Conservation (phyloP, 1,140 invertebrate species). For the Dinothrombium tinctorium region DNA sequence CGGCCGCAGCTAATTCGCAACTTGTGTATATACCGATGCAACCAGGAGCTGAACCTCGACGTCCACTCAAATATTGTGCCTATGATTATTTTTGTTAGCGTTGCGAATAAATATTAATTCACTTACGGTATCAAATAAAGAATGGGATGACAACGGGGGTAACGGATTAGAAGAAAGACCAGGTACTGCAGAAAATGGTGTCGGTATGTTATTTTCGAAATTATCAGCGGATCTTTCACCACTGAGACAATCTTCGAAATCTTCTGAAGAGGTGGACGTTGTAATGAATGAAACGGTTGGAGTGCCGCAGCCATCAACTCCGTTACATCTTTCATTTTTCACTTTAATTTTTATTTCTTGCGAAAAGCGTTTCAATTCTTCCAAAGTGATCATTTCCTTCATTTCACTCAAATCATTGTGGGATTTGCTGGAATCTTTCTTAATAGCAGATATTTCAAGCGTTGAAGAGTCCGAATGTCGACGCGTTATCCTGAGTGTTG, state of each 20-base stretch:
- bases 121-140: background rate
- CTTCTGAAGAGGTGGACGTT: no score
- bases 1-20: slow-evolving; percentile 3
- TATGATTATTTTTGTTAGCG: no score
- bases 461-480: slow-evolving; percentile 6
- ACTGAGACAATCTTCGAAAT: no score
- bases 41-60: slow-evolving; percentile 11
- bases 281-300: no score
- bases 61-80: background rate
- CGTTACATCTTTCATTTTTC: no score
- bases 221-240: background rate
- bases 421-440: background rate
- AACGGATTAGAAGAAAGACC: no score
- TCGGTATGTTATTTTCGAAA: background rate
- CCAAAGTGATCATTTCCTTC: background rate
- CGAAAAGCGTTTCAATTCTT: no score
- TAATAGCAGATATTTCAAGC: background rate
- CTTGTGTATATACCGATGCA: slow-evolving; percentile 9
- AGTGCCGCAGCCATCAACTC: no score
- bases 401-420: background rate
- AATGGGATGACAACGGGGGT: background rate
- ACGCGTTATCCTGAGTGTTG: background rate
- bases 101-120: no score
- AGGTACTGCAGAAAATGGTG: background rate
- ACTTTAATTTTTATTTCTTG: no score